Conservation (phyloP, 2,113 vertebrate species). For the Anolis carolinensis region DNA sequence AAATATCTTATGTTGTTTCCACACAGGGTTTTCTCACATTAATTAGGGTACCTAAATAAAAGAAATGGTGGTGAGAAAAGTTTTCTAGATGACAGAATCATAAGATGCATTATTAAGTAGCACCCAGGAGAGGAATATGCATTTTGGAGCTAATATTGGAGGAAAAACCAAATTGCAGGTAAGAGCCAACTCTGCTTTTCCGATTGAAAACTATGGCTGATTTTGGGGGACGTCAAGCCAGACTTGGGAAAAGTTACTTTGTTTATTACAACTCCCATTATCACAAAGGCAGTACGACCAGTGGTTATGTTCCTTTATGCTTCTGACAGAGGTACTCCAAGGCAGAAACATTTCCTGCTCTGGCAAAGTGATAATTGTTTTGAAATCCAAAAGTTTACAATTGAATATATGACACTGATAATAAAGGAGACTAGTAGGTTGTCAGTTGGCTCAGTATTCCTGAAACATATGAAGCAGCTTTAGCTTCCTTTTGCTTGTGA, state of each 20-base stretch:
- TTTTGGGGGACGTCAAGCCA: too few relatives aligned
- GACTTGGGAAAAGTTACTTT: too few relatives aligned
- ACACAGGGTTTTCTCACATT: constrained; percentile 12
- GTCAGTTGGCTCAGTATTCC: too few relatives aligned
- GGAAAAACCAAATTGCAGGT: background rate
- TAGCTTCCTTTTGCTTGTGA: too few relatives aligned
- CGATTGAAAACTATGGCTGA: too few relatives aligned
- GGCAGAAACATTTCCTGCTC: background rate
- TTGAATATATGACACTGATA: background rate
- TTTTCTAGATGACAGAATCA: background rate
- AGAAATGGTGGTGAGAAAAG: constrained; percentile 7
- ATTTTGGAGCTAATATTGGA: background rate
- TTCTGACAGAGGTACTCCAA: too few relatives aligned
- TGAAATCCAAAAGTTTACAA: background rate
- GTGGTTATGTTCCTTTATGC: too few relatives aligned
- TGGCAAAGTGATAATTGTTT: background rate
- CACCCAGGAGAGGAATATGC: background rate
- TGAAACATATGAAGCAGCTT: too few relatives aligned
- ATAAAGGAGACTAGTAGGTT: background rate
- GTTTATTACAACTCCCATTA: too few relatives aligned
- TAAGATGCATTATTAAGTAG: background rate
- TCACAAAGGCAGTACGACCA: too few relatives aligned
- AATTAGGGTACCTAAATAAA: constrained; percentile 1
- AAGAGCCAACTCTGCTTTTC: background rate
- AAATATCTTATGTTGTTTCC: constrained; percentile 19